Base-by-base conservation (phyloP, 2,113 vertebrate genomes). In the Triplophysa dalaica region DNA sequence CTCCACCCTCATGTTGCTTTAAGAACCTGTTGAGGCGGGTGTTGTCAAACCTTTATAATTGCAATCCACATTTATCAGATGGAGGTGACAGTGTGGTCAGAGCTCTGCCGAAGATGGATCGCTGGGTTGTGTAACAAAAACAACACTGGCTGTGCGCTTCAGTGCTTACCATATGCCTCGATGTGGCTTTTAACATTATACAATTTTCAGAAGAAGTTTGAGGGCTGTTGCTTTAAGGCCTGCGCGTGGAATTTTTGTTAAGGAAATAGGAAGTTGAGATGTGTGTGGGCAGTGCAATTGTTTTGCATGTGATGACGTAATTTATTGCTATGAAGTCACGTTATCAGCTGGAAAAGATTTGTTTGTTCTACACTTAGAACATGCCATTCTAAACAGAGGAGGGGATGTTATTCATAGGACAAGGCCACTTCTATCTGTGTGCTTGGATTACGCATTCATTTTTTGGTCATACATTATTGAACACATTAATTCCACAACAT, bases 271-370 rank as follows among this genome's bases (percentile, higher is more conserved):
- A 88, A 86, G 85, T 82, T 83, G 63, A 69, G 81, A 87, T 85
- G 21, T 78, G 29, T 64, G 72, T 84, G 89, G 89, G 91, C 86
- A 87, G 86, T 88, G 86, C 74, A 79, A 82, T 66, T 81, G 16
- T 76, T 91, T 86, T 90, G 88, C 87, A 85, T 89, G 79, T 41
- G 2, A 82, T 89, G 87, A 90, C 86, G 58, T 90, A 79, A 87
- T 86, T 75, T 66, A 81, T 79, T 82, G 78, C 73, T 67, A 82
- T 83, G 81, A 86, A 77, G 85, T 89, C 87, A 85, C 83, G 38
- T 14, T 75, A 58, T 67, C 16, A 41, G 64, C 29, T 50, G 66
- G 69, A 77, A 75, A 16, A 11, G 45, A 75, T 41, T 81, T 33
- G 54, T 72, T 70, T 48, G 83, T 52, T 67, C 70, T 17, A 62